Conservation (phyloP, 1,140 invertebrate genomes). For the Phocides pigmalion region DNA sequence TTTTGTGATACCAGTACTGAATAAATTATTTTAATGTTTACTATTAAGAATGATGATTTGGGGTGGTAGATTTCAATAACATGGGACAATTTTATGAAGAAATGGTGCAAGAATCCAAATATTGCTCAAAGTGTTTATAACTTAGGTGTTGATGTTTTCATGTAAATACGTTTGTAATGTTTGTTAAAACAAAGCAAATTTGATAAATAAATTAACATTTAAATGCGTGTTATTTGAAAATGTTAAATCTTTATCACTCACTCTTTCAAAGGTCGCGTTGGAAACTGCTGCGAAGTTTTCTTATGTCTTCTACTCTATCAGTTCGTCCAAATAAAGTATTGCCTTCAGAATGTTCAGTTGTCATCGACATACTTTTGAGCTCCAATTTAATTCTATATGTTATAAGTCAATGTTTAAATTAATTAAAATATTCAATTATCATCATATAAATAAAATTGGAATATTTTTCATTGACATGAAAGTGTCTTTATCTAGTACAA, state of each 20-base stretch:
- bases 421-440: too few relatives aligned
- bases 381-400: conserved; percentile 41
- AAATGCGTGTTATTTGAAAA: conserved; percentile 9
- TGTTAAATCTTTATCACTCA: neutral
- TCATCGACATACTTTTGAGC: conserved; percentile 17
- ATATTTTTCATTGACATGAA: too few relatives aligned
- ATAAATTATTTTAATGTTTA: conserved; percentile 68
- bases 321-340: conserved; percentile 41
- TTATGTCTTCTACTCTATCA: conserved; percentile 53
- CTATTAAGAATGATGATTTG: conserved; percentile 50
- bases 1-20: conserved; percentile 67
- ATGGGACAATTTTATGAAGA: conserved; percentile 49
- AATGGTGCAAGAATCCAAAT: conserved; percentile 43
- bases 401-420: neutral
- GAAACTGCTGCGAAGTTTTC: conserved; percentile 53
- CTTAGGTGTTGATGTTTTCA: conserved; percentile 42
- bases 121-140: conserved; percentile 52
- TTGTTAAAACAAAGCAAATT: conserved; percentile 20
- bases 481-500: too few relatives aligned
- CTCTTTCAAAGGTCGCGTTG: conserved; percentile 9
- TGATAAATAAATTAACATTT: conserved; percentile 22
- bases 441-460: too few relatives aligned
- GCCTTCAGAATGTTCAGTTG: conserved; percentile 28
- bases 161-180: conserved; percentile 60
- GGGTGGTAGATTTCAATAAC: conserved; percentile 59